Conservation (phyloP, 2,797 vertebrate genomes). For the Megaceryle alcyon region DNA sequence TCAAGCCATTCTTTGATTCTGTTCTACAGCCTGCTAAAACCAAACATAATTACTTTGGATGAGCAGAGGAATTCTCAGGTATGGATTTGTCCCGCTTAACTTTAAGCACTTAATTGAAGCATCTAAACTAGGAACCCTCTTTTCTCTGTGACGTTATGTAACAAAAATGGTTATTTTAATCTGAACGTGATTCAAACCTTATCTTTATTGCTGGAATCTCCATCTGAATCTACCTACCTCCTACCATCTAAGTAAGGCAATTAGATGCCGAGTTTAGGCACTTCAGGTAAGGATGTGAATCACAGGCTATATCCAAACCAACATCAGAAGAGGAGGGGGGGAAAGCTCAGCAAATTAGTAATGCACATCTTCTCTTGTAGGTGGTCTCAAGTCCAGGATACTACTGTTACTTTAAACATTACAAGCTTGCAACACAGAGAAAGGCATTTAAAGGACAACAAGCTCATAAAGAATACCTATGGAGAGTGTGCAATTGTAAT, state of each 20-base stretch:
- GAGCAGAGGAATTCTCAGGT: background rate
- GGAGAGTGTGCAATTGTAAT: background rate
- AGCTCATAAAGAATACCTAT: background rate
- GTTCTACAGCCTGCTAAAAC: background rate
- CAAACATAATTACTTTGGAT: background rate
- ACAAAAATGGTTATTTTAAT: background rate
- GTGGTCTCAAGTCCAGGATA: background rate
- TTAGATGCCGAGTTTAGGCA: background rate
- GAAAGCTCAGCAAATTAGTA: background rate
- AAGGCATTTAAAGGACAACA: background rate
- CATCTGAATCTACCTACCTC: background rate
- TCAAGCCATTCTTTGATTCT: background rate
- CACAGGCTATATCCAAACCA: background rate
- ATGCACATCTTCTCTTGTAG: background rate
- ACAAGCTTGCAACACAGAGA: background rate
- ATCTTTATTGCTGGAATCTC: background rate
- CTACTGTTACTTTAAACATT: background rate
- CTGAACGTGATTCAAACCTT: background rate
- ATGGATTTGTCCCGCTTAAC: background rate
- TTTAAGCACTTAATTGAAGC: background rate
- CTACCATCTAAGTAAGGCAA: background rate
- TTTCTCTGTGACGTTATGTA: background rate
- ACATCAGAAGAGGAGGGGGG: fast-evolving
- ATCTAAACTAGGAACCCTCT: background rate
- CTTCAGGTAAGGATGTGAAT: background rate